Evolutionary conservation across 1,140 invertebrate species (phyloP).

Genomic region (Ostrea denselamellosa): DNA sequence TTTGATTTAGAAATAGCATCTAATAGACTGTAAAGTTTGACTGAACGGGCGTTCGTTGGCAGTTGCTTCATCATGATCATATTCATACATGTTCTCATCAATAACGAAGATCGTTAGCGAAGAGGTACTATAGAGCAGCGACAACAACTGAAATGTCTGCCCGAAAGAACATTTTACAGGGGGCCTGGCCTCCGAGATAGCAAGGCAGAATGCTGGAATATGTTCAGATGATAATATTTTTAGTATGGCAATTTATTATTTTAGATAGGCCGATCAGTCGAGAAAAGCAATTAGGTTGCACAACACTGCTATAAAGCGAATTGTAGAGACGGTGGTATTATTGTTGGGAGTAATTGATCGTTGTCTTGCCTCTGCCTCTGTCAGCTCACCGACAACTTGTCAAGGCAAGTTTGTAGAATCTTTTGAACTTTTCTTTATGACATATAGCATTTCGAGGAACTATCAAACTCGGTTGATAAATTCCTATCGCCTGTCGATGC

Average conservation of each 20-base stretch:
- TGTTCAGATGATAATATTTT: neutral
- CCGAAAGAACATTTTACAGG: neutral
- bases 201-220: neutral
- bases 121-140: neutral
- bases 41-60: neutral
- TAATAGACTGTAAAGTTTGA: neutral
- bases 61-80: neutral
- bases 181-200: neutral
- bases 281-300: neutral
- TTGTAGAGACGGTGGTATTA: neutral
- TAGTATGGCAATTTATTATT: constrained; percentile 3
- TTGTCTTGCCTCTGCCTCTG: neutral
- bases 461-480: neutral
- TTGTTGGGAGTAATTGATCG: neutral
- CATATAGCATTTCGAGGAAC: neutral
- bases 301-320: neutral
- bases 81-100: neutral
- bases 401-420: neutral
- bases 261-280: constrained; percentile 3
- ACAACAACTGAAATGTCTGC: neutral
- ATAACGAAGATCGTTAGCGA: neutral
- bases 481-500: neutral
- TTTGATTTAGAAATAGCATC: neutral
- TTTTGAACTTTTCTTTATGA: neutral
- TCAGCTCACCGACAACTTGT: neutral